Percentiles rank a stretch among this genome's conserved stretches.
phyloP scores from a whole-genome alignment of 1,140 invertebrate genomes.

The Micrasema longulum region DNA sequence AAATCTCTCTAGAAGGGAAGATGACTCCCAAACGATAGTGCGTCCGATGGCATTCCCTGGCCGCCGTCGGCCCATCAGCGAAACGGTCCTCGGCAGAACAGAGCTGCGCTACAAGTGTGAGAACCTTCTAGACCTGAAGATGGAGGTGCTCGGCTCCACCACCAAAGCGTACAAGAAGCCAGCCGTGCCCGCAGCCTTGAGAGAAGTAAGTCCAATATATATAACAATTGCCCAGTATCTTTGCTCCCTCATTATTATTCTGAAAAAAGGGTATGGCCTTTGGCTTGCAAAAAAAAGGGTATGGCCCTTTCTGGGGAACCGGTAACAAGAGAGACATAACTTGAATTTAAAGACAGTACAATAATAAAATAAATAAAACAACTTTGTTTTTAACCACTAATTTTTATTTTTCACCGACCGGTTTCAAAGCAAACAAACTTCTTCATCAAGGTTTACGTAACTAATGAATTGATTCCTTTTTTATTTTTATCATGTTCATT shows the following conservation, averaged over 20 bases:
- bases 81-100: conserved; percentile 75
- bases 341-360: background rate
- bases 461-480: no score
- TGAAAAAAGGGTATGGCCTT: background rate
- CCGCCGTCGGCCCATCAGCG: conserved; percentile 77
- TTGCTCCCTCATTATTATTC: no score
- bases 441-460: no score
- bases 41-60: conserved; percentile 76
- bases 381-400: no score
- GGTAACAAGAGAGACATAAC: background rate
- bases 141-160: conserved; percentile 68
- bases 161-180: conserved; percentile 55
- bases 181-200: conserved; percentile 46
- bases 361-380: no score
- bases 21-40: conserved; percentile 63
- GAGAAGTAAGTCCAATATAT: conserved; percentile 49
- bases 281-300: background rate
- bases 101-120: conserved; percentile 78
- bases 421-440: no score
- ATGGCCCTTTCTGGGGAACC: no score
- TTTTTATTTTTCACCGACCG: no score
- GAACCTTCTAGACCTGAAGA: conserved; percentile 85
- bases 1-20: conserved; percentile 49
- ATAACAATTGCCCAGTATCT: no score
- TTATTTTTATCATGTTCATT: no score